phyloP scores from a whole-genome alignment of 2,888 invertebrate genomes.

The Chrysina gloriosa region DNA sequence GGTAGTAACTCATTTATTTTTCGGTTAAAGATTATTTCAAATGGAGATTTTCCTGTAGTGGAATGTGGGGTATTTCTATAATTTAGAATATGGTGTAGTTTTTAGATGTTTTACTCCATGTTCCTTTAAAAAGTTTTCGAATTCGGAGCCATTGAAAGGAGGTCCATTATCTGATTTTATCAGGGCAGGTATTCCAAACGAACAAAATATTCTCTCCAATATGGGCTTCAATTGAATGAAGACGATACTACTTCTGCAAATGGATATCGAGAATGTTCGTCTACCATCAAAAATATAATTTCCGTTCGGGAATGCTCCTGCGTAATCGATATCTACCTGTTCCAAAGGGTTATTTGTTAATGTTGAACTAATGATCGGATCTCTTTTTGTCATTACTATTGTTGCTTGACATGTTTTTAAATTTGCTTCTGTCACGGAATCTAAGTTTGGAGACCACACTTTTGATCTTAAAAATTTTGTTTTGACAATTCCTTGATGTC shows the following conservation, averaged over 20 bases:
- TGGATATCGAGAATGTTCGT: background rate
- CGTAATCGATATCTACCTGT: background rate
- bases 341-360: background rate
- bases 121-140: background rate
- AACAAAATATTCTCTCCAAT: background rate
- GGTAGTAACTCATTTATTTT: background rate
- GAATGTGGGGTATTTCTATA: no score
- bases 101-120: background rate
- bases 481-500: background rate
- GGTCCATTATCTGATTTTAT: background rate
- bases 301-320: no score
- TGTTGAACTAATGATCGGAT: background rate
- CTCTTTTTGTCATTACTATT: background rate
- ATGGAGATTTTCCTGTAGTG: background rate
- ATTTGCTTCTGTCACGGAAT: background rate
- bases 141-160: background rate
- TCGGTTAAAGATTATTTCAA: background rate
- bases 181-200: background rate
- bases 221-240: background rate
- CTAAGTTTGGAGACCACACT: background rate
- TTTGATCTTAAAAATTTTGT: background rate
- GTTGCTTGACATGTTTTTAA: background rate
- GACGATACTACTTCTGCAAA: background rate
- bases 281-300: no score
- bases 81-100: background rate